A percentile compares a stretch with the other conserved stretches of the same genome.
phyloP scores from a whole-genome alignment of 1,140 invertebrate species.

The Scaptomyza montana region DNA sequence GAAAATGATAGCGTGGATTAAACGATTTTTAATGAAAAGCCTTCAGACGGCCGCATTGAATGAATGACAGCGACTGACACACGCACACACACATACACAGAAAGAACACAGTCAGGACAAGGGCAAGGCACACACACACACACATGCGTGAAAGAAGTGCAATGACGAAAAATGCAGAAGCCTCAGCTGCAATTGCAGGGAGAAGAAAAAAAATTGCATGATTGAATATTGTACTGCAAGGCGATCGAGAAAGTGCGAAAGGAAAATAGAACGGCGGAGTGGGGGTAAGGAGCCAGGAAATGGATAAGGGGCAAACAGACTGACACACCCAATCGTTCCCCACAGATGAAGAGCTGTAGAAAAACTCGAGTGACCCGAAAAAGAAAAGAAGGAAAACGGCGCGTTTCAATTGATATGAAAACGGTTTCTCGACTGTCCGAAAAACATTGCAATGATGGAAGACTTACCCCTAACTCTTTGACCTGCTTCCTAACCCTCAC shows the following conservation, averaged over 20 bases:
- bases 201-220: constrained; percentile 67
- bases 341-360: constrained; percentile 2
- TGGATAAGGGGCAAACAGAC: not conserved
- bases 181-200: constrained; percentile 61
- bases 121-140: not conserved
- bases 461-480: constrained; percentile 5
- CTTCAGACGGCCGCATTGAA: constrained; percentile 66
- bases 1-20: constrained; percentile 80
- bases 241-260: constrained; percentile 32
- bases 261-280: not conserved
- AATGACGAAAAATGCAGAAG: constrained; percentile 19
- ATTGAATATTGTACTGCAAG: constrained; percentile 80
- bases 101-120: not conserved
- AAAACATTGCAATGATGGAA: constrained; percentile 37
- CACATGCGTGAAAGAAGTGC: constrained; percentile 11
- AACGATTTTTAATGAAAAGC: constrained; percentile 83
- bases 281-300: not conserved
- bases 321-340: not conserved
- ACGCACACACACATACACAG: constrained; percentile 24
- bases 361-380: constrained; percentile 1
- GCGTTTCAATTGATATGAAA: constrained; percentile 34
- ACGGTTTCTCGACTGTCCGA: constrained; percentile 39
- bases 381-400: constrained; percentile 6
- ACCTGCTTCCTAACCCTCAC: not conserved
- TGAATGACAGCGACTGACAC: constrained; percentile 51